Conservation (phyloP, 2,113 vertebrate species). For the Antechinus flavipes region DNA sequence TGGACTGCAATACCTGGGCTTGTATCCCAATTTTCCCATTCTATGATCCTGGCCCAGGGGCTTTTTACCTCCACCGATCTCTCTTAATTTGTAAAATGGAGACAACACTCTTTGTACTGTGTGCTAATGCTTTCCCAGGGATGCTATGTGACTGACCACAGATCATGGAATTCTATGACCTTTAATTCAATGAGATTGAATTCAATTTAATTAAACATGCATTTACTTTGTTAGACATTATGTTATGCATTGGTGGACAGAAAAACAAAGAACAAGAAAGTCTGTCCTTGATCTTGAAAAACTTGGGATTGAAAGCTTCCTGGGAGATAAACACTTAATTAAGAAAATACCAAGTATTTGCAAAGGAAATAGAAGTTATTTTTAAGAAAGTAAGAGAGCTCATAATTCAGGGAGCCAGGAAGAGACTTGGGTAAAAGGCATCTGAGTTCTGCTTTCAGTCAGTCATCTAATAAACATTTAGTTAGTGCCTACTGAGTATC, state of each 20-base stretch:
- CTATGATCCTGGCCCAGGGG: background rate
- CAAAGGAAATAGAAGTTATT: background rate
- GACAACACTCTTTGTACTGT: background rate
- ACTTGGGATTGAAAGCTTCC: background rate
- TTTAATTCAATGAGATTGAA: background rate
- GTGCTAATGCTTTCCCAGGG: background rate
- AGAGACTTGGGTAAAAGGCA: background rate
- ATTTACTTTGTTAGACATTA: background rate
- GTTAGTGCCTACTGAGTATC: background rate
- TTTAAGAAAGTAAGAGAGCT: background rate
- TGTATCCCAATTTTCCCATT: background rate
- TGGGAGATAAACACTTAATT: background rate
- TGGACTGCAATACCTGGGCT: background rate
- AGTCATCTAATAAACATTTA: background rate
- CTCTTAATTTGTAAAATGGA: conserved; percentile 45
- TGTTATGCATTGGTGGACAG: background rate
- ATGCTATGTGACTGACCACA: background rate
- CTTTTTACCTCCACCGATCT: background rate
- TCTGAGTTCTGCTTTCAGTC: background rate
- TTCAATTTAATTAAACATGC: background rate
- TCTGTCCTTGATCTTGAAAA: background rate
- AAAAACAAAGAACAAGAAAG: background rate
- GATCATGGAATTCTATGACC: background rate
- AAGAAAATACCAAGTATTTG: background rate
- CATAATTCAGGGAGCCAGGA: background rate